phyloP scores from a whole-genome alignment of 2,888 invertebrate genomes.

The Ectobius pallidus region DNA sequence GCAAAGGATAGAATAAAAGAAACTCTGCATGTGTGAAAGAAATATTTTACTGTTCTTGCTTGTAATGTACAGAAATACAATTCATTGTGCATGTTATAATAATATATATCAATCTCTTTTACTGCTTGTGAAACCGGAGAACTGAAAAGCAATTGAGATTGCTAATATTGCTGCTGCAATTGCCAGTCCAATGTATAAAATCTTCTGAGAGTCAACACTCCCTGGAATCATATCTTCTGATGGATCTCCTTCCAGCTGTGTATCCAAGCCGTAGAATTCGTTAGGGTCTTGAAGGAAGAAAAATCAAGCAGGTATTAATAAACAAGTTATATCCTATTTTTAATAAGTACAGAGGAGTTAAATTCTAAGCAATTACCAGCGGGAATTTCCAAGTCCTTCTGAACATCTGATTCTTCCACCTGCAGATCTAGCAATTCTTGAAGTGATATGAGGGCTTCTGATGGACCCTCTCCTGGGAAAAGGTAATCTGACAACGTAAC shows the following conservation, averaged over 20 bases:
- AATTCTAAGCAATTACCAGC: slow-evolving; percentile 62
- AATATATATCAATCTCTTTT: slow-evolving; percentile 19
- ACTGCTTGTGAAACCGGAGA: slow-evolving; percentile 12
- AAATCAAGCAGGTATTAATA: background rate
- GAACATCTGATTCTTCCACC: slow-evolving; percentile 70
- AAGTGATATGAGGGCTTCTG: slow-evolving; percentile 80
- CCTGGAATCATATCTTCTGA: slow-evolving; percentile 30
- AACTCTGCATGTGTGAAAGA: background rate
- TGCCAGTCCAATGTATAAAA: slow-evolving; percentile 18
- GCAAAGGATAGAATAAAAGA: background rate
- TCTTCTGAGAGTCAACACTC: background rate
- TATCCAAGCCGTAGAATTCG: slow-evolving; percentile 25
- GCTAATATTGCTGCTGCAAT: slow-evolving; percentile 23
- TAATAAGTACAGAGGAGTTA: too few relatives aligned
- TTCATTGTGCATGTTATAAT: too few relatives aligned
- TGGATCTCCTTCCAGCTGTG: slow-evolving; percentile 19
- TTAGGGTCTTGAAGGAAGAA: slow-evolving; percentile 26
- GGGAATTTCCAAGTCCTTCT: slow-evolving; percentile 77
- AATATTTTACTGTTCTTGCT: background rate
- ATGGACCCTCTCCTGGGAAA: slow-evolving; percentile 87
- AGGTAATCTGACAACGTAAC: slow-evolving; percentile 87
- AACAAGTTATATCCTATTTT: background rate
- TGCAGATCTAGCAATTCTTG: slow-evolving; percentile 81
- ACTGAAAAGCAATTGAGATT: slow-evolving; percentile 28
- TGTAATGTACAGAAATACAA: background rate